Conservation (phyloP, 2,888 invertebrate species). For the Drosophila paucipuncta region DNA sequence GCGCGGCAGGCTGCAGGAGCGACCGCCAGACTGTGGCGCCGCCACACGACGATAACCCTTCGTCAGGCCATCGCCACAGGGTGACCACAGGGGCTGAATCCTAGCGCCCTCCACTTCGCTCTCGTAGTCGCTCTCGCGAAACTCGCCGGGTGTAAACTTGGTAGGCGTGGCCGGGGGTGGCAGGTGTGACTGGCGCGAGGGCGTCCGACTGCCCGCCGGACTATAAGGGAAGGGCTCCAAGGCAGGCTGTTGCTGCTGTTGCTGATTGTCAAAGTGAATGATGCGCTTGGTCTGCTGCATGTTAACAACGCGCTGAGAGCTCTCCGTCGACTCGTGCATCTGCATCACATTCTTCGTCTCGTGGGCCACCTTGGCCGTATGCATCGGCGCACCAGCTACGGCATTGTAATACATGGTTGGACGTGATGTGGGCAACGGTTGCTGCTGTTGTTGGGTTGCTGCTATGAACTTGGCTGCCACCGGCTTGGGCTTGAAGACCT, state of each 20-base stretch:
- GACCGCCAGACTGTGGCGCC: slow-evolving; percentile 86
- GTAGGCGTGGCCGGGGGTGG: slow-evolving; percentile 87
- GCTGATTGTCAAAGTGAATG: slow-evolving; percentile 88
- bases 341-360: slow-evolving; percentile 90
- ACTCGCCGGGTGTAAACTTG: slow-evolving; percentile 89
- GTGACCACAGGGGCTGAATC: slow-evolving; percentile 89
- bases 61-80: slow-evolving; percentile 87
- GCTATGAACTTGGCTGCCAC: slow-evolving; percentile 85
- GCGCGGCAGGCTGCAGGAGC: slow-evolving; percentile 87
- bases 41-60: slow-evolving; percentile 88
- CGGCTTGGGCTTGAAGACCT: slow-evolving; percentile 87
- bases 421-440: slow-evolving; percentile 85
- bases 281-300: slow-evolving; percentile 90
- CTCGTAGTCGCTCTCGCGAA: slow-evolving; percentile 90
- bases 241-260: slow-evolving; percentile 33
- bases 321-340: slow-evolving; percentile 90
- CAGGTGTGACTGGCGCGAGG: slow-evolving; percentile 82
- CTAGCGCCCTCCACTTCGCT: slow-evolving; percentile 88
- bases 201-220: slow-evolving; percentile 84
- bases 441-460: slow-evolving; percentile 83
- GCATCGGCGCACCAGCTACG: slow-evolving; percentile 87
- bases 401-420: slow-evolving; percentile 87
- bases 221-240: slow-evolving; percentile 86
- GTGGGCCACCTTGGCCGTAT: slow-evolving; percentile 88
- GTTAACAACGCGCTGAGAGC: slow-evolving; percentile 88